Evolutionary conservation across 2,797 vertebrate species (phyloP).

Genomic region (Crocidura indochinensis): DNA sequence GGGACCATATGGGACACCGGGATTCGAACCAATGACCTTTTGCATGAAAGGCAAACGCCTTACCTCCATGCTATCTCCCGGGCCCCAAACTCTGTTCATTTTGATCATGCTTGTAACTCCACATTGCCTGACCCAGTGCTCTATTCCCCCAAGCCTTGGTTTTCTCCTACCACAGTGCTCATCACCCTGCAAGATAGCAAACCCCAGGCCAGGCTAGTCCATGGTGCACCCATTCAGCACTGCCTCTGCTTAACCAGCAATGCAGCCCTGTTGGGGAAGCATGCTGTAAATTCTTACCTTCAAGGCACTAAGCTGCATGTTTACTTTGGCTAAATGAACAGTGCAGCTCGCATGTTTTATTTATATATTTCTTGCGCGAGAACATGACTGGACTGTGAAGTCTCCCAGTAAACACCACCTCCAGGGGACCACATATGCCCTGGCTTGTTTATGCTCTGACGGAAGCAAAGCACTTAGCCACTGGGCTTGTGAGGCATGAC

Average conservation of each 20-base stretch:
- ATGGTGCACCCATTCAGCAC: fast-evolving
- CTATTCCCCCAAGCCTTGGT: slow-evolving; percentile 10
- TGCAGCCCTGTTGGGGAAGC: not conserved
- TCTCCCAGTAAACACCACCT: slow-evolving; percentile 46
- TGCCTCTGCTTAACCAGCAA: not conserved
- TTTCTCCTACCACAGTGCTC: slow-evolving; percentile 17
- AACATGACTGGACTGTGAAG: slow-evolving; percentile 60
- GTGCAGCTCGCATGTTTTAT: slow-evolving; percentile 70
- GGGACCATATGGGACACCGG: too few species aligned
- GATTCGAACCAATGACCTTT: too few species aligned
- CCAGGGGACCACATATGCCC: slow-evolving; percentile 33
- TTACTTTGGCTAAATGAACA: slow-evolving; percentile 73
- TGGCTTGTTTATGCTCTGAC: slow-evolving; percentile 63
- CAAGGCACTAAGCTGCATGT: slow-evolving; percentile 61
- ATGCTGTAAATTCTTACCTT: slow-evolving; percentile 58
- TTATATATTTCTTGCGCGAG: slow-evolving; percentile 70
- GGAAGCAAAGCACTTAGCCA: slow-evolving; percentile 48
- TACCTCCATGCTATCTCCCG: too few species aligned
- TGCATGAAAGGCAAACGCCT: too few species aligned
- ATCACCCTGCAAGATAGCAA: not conserved
- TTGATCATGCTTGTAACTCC: not conserved
- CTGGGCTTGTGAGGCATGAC: not conserved
- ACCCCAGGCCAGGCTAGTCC: not conserved
- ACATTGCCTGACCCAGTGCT: not conserved
- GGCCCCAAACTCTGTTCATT: not conserved